phyloP scores from a whole-genome alignment of 1,140 invertebrate species.

The Gryllus bimaculatus region DNA sequence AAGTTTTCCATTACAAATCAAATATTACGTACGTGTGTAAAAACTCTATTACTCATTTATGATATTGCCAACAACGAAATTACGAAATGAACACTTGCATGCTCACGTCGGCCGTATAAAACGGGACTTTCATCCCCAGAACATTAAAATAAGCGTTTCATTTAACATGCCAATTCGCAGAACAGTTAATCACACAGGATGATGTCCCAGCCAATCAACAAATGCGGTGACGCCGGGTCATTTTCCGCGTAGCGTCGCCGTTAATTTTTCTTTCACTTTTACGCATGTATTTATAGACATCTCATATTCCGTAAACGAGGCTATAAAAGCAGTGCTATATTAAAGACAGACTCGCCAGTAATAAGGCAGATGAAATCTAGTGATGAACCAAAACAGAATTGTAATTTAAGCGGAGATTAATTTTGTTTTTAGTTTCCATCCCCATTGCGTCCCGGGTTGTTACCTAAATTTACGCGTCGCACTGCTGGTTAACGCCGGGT shows the following conservation, averaged over 20 bases:
- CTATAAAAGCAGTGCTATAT: background rate
- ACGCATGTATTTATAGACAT: constrained; percentile 5
- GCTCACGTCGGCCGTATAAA: background rate
- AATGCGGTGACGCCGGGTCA: background rate
- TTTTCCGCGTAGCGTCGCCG: background rate
- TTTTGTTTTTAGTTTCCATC: background rate
- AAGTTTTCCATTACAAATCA: constrained; percentile 1
- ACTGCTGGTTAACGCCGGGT: background rate
- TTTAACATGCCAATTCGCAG: constrained; percentile 4
- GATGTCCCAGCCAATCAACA: background rate
- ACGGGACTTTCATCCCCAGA: background rate
- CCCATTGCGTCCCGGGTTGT: background rate
- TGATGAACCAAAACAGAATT: constrained; percentile 1
- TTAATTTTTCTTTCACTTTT: constrained; percentile 6
- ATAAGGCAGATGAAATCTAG: constrained; percentile 4
- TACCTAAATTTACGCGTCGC: background rate
- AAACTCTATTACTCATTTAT: background rate
- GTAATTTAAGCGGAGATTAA: constrained; percentile 1
- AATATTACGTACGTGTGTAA: background rate
- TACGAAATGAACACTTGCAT: background rate
- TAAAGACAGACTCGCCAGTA: constrained; percentile 3
- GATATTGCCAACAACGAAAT: background rate
- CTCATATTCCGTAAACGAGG: constrained; percentile 3
- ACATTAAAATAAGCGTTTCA: constrained; percentile 1
- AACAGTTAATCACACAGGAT: background rate